phyloP scores from a whole-genome alignment of 1,140 invertebrate genomes.

The Drosophila pseudoobscura region DNA sequence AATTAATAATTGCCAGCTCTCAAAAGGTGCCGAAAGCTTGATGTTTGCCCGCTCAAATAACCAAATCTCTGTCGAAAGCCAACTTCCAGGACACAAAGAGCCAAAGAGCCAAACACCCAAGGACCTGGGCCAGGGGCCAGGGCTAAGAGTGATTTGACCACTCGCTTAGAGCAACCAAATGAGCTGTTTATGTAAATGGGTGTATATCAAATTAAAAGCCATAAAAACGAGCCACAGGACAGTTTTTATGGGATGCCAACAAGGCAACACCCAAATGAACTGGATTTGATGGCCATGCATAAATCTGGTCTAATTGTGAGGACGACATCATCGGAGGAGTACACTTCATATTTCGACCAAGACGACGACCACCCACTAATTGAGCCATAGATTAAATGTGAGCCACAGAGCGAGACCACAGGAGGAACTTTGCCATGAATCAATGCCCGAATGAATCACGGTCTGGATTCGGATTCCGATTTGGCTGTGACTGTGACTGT shows the following conservation, averaged over 20 bases:
- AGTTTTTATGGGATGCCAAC: slow-evolving; percentile 57
- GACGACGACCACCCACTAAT: slow-evolving; percentile 40
- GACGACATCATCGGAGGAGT: slow-evolving; percentile 9
- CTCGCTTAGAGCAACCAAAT: slow-evolving; percentile 46
- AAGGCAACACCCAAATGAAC: slow-evolving; percentile 42
- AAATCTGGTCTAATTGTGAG: slow-evolving; percentile 76
- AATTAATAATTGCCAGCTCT: slow-evolving; percentile 46
- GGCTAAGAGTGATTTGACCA: slow-evolving; percentile 59
- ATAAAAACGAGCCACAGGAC: slow-evolving; percentile 64
- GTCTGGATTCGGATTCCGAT: neutral
- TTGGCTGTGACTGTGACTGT: neutral
- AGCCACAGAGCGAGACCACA: slow-evolving; percentile 11
- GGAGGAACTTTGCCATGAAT: neutral
- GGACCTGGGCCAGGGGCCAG: neutral
- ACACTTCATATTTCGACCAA: slow-evolving; percentile 35
- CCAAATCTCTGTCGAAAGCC: neutral
- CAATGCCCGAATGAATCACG: slow-evolving; percentile 51
- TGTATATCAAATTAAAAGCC: slow-evolving; percentile 75
- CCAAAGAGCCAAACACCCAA: neutral
- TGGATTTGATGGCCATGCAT: slow-evolving; percentile 63
- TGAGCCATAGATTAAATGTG: slow-evolving; percentile 27
- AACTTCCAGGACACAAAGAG: slow-evolving; percentile 11
- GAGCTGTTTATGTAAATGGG: slow-evolving; percentile 75
- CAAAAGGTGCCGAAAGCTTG: slow-evolving; percentile 18
- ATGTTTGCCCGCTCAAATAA: slow-evolving; percentile 9